A percentile compares a stretch with the other conserved stretches of the same genome.
Conservation (phyloP, 2,797 vertebrate species). For the Lepus oiostolus region DNA sequence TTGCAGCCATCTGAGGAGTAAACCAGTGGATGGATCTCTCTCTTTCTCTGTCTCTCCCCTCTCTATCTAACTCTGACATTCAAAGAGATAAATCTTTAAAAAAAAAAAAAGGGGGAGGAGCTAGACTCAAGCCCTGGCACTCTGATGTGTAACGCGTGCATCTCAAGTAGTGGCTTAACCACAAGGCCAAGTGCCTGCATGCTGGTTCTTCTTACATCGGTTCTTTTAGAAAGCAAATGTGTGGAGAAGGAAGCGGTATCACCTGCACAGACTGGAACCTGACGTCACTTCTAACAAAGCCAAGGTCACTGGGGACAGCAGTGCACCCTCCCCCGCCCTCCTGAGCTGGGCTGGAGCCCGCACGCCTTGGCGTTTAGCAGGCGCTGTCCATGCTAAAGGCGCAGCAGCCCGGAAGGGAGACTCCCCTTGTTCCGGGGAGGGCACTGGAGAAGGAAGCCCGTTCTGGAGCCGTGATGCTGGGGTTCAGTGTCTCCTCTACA, state of each 20-base stretch:
- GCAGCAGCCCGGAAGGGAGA: neutral
- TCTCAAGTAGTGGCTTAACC: too few relatives aligned
- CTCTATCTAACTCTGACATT: too few relatives aligned
- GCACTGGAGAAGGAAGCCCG: neutral
- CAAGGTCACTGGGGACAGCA: neutral
- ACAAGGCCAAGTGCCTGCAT: too few relatives aligned
- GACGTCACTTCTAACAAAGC: neutral
- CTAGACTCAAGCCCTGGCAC: too few relatives aligned
- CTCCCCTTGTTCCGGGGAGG: neutral
- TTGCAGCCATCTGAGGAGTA: too few relatives aligned
- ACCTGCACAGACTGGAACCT: neutral
- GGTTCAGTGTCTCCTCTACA: neutral
- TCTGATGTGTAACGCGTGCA: too few relatives aligned
- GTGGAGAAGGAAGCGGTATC: neutral
- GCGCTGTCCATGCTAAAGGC: neutral
- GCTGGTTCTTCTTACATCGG: neutral
- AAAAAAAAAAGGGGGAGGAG: too few relatives aligned
- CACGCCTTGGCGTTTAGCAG: neutral
- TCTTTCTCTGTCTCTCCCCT: too few relatives aligned
- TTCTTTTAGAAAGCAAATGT: neutral
- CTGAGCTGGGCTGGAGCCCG: neutral
- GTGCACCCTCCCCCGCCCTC: neutral
- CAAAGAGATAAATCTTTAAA: too few relatives aligned
- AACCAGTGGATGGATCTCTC: too few relatives aligned
- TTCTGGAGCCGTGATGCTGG: neutral